Evolutionary conservation across 2,888 invertebrate genomes (phyloP).

Genomic region (Melanostoma scalare): DNA sequence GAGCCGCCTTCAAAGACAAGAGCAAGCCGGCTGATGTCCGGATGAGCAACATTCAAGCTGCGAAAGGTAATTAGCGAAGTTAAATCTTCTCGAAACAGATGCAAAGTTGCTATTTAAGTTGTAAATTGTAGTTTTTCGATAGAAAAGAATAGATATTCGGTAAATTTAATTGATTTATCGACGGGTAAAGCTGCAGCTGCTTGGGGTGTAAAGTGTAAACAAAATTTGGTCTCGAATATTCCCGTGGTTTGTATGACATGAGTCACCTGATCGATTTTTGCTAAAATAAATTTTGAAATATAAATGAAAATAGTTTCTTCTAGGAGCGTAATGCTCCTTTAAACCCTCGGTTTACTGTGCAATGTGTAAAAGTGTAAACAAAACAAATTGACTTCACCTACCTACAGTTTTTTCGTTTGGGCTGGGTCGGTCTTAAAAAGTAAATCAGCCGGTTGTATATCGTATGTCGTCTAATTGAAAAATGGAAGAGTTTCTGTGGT

Average conservation of each 20-base stretch:
- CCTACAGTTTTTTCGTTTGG: too few species aligned
- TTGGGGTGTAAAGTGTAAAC: constrained; percentile 64
- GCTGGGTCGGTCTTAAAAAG: too few species aligned
- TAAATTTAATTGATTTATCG: constrained; percentile 35
- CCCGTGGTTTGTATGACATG: not conserved
- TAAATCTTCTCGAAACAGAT: not conserved
- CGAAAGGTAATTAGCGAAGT: constrained; percentile 90
- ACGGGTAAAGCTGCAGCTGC: constrained; percentile 44
- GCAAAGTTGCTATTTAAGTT: constrained; percentile 9
- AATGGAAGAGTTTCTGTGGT: too few species aligned
- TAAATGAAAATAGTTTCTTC: too few species aligned
- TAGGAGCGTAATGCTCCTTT: too few species aligned
- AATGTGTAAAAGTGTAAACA: too few species aligned
- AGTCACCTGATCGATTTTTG: constrained; percentile 68
- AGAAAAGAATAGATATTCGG: not conserved
- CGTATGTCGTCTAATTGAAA: too few species aligned
- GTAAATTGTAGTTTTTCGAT: not conserved
- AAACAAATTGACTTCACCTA: too few species aligned
- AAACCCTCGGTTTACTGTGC: too few species aligned
- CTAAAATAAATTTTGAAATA: not conserved
- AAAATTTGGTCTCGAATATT: constrained; percentile 66
- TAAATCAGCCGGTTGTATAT: too few species aligned
- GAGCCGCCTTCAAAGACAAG: constrained; percentile 92
- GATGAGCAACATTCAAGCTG: constrained; percentile 97
- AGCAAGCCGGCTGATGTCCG: constrained; percentile 97